A percentile compares a stretch with the other conserved stretches of the same genome.
These are phyloP conservation scores for Taurulus bubalis DNA, from an alignment of 2,113 vertebrate genomes.

Conservation along the genomic window DNA sequence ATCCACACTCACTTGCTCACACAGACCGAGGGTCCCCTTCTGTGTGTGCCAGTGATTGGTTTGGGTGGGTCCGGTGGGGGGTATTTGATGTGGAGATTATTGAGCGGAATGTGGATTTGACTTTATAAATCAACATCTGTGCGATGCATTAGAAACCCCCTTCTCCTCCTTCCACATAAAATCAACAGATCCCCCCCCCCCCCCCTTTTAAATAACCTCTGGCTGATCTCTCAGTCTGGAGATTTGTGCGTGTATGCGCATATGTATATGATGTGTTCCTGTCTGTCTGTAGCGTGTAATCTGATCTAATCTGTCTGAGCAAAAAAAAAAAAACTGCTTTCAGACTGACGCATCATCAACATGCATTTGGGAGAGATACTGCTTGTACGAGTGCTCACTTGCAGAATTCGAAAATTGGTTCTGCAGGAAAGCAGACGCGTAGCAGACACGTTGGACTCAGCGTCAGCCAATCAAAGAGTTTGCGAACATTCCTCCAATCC, in stretches of 20 bases:
- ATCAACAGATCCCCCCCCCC: background rate
- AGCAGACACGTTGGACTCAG: background rate
- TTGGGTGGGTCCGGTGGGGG: slow-evolving; percentile 64
- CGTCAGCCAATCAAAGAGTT: background rate
- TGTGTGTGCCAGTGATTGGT: slow-evolving; percentile 63
- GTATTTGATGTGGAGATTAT: slow-evolving; percentile 71
- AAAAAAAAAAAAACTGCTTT: slow-evolving; percentile 21
- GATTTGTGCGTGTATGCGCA: slow-evolving; percentile 31
- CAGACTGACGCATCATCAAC: slow-evolving; percentile 42
- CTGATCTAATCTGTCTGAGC: slow-evolving; percentile 62
- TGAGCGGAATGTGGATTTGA: slow-evolving; percentile 64
- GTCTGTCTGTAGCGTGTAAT: slow-evolving; percentile 62
- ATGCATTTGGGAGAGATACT: slow-evolving; percentile 1
- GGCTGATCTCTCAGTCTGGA: slow-evolving; percentile 58
- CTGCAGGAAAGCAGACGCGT: background rate
- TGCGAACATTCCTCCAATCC: no score
- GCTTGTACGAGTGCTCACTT: no score
- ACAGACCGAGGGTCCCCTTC: slow-evolving; percentile 18
- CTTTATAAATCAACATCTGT: slow-evolving; percentile 76
- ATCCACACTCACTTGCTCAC: slow-evolving; percentile 58
- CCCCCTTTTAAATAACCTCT: slow-evolving; percentile 43
- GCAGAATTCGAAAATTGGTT: no score
- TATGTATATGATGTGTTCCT: slow-evolving; percentile 39
- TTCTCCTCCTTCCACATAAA: background rate
- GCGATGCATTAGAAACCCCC: slow-evolving; percentile 60